phyloP scores from a whole-genome alignment of 1,140 invertebrate species.

The Catajapyx aquilonaris region DNA sequence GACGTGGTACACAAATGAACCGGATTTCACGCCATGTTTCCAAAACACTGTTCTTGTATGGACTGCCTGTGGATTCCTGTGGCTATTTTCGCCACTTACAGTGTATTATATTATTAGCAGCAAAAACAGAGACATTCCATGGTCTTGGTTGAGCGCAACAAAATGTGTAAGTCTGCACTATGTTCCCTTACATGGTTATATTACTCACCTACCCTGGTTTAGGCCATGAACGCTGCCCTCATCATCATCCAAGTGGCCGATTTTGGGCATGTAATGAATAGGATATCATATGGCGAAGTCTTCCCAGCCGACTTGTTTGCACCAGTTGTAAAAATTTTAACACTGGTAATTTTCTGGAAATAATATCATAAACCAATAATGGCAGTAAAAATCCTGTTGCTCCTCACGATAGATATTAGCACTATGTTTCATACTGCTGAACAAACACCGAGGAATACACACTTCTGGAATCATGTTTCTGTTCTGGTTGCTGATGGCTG shows the following conservation, averaged over 20 bases:
- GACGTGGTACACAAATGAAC: constrained; percentile 58
- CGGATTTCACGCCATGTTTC: constrained; percentile 63
- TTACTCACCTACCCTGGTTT: too few relatives aligned
- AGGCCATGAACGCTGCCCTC: too few relatives aligned
- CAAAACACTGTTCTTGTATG: constrained; percentile 83
- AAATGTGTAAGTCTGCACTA: constrained; percentile 43
- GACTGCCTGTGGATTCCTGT: constrained; percentile 66
- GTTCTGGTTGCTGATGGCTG: constrained; percentile 57
- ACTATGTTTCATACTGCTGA: constrained; percentile 55
- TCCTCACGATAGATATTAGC: too few relatives aligned
- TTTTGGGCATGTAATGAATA: too few relatives aligned
- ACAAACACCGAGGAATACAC: constrained; percentile 58
- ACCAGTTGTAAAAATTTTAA: too few relatives aligned
- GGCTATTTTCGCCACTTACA: constrained; percentile 52
- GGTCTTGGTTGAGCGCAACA: constrained; percentile 49
- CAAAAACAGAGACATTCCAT: constrained; percentile 54
- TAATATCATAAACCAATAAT: too few relatives aligned
- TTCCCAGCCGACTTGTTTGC: too few relatives aligned
- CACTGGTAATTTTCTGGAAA: too few relatives aligned
- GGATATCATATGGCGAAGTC: too few relatives aligned
- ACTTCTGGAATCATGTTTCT: constrained; percentile 71
- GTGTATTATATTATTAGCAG: constrained; percentile 53
- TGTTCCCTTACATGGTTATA: too few relatives aligned
- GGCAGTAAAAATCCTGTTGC: too few relatives aligned
- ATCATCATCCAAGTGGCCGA: too few relatives aligned